These are phyloP conservation scores for Chamaetylas fuelleborni DNA, from an alignment of 2,113 vertebrate genomes.

Conservation along the genomic window DNA sequence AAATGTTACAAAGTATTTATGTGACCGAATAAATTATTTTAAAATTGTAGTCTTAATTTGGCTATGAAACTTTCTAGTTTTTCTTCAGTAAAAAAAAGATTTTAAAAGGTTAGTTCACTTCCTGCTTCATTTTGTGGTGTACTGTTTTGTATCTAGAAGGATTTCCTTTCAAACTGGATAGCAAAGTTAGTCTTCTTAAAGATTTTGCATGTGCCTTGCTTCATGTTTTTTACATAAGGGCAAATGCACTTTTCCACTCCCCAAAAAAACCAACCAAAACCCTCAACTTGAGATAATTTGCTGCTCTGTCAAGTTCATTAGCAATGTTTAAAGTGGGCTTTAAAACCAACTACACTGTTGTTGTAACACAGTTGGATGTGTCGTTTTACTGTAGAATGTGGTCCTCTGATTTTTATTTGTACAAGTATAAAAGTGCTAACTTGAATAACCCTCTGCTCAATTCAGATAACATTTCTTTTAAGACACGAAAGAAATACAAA, in stretches of 20 bases:
- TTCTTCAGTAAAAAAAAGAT: background rate
- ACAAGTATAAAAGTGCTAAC: background rate
- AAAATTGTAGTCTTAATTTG: slow-evolving; percentile 38
- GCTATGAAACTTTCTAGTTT: background rate
- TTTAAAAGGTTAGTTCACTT: background rate
- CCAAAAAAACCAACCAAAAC: background rate
- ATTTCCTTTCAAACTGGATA: background rate
- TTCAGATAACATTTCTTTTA: background rate
- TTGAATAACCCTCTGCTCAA: background rate
- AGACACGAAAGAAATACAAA: background rate
- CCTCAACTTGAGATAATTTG: background rate
- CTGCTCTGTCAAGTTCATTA: background rate
- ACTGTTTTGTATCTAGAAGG: background rate
- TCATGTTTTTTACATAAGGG: background rate
- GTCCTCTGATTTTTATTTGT: background rate
- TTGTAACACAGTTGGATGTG: background rate
- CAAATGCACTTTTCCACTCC: background rate
- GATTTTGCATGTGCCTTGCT: fast-evolving
- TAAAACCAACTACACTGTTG: background rate
- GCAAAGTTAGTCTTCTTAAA: background rate
- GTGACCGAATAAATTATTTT: slow-evolving; percentile 75
- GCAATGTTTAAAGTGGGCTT: background rate
- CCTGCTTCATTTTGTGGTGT: background rate
- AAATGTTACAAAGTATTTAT: slow-evolving; percentile 74
- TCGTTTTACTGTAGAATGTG: background rate